Base-by-base conservation (phyloP, 2,797 vertebrate species). In the Aphelocoma californica region DNA sequence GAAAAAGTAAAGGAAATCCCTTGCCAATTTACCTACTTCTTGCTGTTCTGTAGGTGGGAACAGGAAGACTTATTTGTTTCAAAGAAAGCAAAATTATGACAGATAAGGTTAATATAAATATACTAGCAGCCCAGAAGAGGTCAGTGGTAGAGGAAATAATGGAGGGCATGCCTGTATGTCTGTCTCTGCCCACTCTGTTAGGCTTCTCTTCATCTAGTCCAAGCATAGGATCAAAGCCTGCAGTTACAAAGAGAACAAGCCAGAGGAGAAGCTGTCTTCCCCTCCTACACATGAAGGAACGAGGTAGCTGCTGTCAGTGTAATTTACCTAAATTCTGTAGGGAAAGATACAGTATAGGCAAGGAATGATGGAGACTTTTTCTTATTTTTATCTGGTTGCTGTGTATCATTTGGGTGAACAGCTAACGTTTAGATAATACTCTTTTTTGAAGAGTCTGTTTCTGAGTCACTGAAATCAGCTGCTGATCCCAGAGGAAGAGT, bases 401-500 rank as follows among this genome's bases (percentile, higher is more conserved):
- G 29, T 80, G 44, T 62, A 67, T 61, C 32, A 47, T 88, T 92
- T 94, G 56, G 44, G 34, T 57, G 58, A 92, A 79, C 67, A 93
- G 71, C 77, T 77, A 82, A 69, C 32, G 28, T 70, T 91, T 80
- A 71, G 88, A n/a, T 71, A 90, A 93, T 86, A 44, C 11, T 45
- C 36, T 66, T n/a, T 64, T 93, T 87, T 88, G 70, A 95, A 90
- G 80, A 92, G 60, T 48, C 60, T 95, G 50, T 88, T 93, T 80
- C 65, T 86, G 80, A 93, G 56, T 96, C 85, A 92, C 40, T 88
- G 60, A 56, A 42, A 81, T 91, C 73, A 86, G 54, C 40, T 80
- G 51, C 28, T 71, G 53, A 57, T 91, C 51, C 36, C 66, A 70
- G 58, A 92, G 21, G 60, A 86, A 84, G 36, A 70, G 18, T 45